Percentiles rank a stretch among this genome's conserved stretches.
These are phyloP conservation scores for Streptopelia turtur DNA, from an alignment of 2,797 vertebrate genomes.

Conservation along the genomic window DNA sequence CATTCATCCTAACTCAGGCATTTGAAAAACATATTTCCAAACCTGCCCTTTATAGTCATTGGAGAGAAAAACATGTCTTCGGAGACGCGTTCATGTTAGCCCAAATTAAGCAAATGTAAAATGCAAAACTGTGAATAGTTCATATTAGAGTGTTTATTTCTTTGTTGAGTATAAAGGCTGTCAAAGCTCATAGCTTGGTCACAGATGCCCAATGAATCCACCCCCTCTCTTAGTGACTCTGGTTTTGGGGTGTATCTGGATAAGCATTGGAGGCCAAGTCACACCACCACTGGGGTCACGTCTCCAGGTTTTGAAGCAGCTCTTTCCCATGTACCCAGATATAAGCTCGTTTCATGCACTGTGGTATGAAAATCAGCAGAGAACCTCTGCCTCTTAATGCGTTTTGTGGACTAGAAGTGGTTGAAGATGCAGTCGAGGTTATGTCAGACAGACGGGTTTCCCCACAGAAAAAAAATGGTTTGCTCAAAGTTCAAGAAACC, in stretches of 20 bases:
- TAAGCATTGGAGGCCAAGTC: not conserved
- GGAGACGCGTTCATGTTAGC: fast-evolving
- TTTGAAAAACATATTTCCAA: not conserved
- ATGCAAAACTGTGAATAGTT: not conserved
- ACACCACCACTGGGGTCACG: not conserved
- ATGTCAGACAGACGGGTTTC: not conserved
- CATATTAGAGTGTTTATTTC: not conserved
- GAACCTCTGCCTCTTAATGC: not conserved
- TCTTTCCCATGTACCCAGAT: not conserved
- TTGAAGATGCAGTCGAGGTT: not conserved
- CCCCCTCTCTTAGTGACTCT: not conserved
- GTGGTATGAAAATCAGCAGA: not conserved
- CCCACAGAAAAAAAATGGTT: not conserved
- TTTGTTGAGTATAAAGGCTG: not conserved
- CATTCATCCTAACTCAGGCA: not conserved
- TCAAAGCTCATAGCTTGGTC: not conserved
- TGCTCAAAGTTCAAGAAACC: not conserved
- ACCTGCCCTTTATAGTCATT: not conserved
- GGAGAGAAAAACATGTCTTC: not conserved
- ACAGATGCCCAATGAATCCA: not conserved
- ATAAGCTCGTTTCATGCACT: not conserved
- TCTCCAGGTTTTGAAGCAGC: not conserved
- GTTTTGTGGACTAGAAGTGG: not conserved
- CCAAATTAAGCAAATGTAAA: not conserved
- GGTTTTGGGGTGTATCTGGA: not conserved